Conservation (phyloP, 2,888 invertebrate genomes). For the Caenorhabditis japonica region DNA sequence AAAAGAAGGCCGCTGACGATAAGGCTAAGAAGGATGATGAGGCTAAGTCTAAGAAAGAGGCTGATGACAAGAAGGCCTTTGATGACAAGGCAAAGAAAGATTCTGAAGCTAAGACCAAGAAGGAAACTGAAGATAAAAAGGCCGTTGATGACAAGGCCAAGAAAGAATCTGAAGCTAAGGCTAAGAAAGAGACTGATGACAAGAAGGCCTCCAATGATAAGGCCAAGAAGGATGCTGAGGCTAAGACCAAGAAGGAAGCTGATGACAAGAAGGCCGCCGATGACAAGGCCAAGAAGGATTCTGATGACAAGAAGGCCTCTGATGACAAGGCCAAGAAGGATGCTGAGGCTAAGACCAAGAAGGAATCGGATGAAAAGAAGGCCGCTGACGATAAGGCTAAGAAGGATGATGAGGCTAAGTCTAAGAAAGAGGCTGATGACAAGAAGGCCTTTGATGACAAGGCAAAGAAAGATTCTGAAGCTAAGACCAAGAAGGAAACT, state of each 20-base stretch:
- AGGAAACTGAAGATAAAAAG: constrained; percentile 22
- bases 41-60: no score
- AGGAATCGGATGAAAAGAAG: constrained; percentile 45
- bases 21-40: no score
- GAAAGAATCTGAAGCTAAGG: constrained; percentile 37
- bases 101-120: constrained; percentile 18
- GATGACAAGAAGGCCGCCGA: no score
- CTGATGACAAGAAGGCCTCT: constrained; percentile 1
- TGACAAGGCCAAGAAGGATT: no score
- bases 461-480: constrained; percentile 34
- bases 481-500: constrained; percentile 23
- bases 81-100: constrained; percentile 27
- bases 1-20: no score
- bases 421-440: constrained; percentile 22
- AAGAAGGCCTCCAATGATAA: constrained; percentile 16
- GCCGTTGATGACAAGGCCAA: constrained; percentile 12
- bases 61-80: no score
- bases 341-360: constrained; percentile 36
- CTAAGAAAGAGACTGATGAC: constrained; percentile 30
- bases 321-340: constrained; percentile 37
- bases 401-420: constrained; percentile 3
- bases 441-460: constrained; percentile 25
- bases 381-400: constrained; percentile 15
- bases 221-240: no score
- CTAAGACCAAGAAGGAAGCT: no score